phyloP scores from a whole-genome alignment of 2,113 vertebrate genomes.

The Madoqua kirkii region DNA sequence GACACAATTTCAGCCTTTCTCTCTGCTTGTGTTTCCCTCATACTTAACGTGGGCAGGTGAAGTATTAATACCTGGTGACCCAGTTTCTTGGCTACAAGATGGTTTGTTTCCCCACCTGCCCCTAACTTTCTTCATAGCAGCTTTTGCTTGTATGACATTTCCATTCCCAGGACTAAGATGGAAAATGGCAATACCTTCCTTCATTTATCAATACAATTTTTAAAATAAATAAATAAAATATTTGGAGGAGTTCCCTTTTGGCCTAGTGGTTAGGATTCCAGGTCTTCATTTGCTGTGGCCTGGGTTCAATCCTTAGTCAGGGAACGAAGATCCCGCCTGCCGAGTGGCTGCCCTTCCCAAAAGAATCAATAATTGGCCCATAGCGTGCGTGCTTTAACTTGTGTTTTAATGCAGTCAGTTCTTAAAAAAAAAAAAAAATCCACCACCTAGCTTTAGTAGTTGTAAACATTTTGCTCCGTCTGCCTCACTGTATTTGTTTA shows the following conservation, averaged over 20 bases:
- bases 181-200: neutral
- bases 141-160: neutral
- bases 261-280: neutral
- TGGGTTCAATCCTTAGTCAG: neutral
- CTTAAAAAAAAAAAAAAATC: neutral
- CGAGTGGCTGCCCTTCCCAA: neutral
- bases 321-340: neutral
- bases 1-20: neutral
- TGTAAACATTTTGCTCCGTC: neutral
- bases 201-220: neutral
- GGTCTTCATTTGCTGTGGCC: neutral
- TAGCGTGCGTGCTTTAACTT: neutral
- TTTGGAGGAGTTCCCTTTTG: neutral
- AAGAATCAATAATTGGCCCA: neutral
- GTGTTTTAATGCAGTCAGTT: neutral
- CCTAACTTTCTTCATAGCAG: neutral
- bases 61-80: neutral
- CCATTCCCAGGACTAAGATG: neutral
- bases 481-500: neutral
- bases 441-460: neutral
- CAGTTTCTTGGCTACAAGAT: neutral
- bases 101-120: neutral
- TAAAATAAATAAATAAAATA: neutral
- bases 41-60: neutral
- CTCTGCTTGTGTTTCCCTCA: neutral